Evolutionary conservation across 2,113 vertebrate genomes (phyloP).

Genomic region (Macrotus californicus): DNA sequence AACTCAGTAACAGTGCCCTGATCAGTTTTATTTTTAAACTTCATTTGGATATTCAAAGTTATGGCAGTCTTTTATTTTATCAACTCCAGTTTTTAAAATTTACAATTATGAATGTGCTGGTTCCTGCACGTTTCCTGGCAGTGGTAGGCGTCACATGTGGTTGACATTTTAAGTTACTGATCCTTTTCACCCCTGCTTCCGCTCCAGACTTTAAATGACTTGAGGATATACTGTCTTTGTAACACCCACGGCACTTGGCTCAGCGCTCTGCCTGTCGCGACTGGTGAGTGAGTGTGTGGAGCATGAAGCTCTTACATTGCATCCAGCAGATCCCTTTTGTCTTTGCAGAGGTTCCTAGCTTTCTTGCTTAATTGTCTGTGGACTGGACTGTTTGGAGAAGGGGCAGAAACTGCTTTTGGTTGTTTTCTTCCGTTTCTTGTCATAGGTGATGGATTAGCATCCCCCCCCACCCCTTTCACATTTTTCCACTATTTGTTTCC

Average conservation of each 20-base stretch:
- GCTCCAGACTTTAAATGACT: background rate
- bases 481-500: background rate
- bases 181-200: background rate
- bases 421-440: background rate
- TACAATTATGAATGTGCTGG: background rate
- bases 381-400: background rate
- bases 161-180: background rate
- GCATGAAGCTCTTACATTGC: background rate
- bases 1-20: background rate
- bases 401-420: background rate
- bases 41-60: background rate
- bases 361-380: background rate
- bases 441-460: background rate
- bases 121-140: background rate
- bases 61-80: background rate
- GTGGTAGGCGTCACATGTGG: background rate
- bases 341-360: background rate
- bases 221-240: background rate
- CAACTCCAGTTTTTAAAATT: background rate
- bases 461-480: background rate
- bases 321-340: background rate
- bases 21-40: slow-evolving; percentile 14
- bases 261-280: background rate
- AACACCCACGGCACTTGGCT: background rate
- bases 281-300: background rate